These are phyloP conservation scores for Eunapius fragilis DNA, from an alignment of 37 sponge, comb jelly and placozoan species.

Conservation along the genomic window DNA sequence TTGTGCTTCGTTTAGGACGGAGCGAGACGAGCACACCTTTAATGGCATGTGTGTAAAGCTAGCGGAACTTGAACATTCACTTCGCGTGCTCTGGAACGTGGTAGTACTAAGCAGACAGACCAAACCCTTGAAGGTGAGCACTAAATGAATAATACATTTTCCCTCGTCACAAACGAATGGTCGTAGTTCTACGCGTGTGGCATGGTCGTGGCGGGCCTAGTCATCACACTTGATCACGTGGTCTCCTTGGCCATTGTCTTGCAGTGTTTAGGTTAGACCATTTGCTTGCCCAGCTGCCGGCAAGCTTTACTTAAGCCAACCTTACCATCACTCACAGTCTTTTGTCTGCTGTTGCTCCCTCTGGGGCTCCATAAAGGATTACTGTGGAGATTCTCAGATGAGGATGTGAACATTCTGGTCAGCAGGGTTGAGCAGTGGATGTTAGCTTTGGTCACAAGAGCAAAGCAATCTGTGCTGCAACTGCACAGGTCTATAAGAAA, in stretches of 20 bases:
- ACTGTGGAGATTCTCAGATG: background rate
- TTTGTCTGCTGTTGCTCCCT: background rate
- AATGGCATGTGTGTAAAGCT: background rate
- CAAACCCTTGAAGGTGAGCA: constrained; percentile 24
- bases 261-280: constrained; percentile 12
- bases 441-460: too few species aligned
- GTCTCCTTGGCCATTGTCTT: constrained; percentile 21
- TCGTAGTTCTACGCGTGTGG: constrained; percentile 34
- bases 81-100: too few species aligned
- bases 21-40: background rate
- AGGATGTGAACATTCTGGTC: background rate
- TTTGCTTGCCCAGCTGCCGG: background rate
- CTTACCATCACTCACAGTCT: background rate
- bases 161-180: too few species aligned
- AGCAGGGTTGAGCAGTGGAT: too few species aligned
- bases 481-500: too few species aligned
- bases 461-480: too few species aligned
- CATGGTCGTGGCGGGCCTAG: background rate
- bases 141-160: too few species aligned
- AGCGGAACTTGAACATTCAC: background rate
- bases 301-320: background rate
- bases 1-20: background rate
- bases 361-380: background rate
- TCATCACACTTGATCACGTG: constrained; percentile 18
- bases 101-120: background rate